Evolutionary conservation across 2,888 invertebrate genomes (phyloP).

Genomic region (Dioctria linearis): DNA sequence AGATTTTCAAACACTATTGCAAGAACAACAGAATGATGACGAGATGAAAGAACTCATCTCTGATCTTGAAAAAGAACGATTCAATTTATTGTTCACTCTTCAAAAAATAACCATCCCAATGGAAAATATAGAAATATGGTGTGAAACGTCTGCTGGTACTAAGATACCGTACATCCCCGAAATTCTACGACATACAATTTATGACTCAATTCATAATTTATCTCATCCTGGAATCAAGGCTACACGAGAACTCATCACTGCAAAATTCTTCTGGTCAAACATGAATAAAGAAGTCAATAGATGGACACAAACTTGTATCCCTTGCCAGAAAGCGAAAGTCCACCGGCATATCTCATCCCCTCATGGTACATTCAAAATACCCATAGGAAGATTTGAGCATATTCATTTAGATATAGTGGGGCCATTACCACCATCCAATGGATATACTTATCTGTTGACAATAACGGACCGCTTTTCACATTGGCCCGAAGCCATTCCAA

Average conservation of each 20-base stretch:
- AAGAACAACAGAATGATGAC: background rate
- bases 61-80: background rate
- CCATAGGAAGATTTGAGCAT: slow-evolving; percentile 47
- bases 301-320: too few species aligned
- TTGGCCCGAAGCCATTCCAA: slow-evolving; percentile 44
- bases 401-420: slow-evolving; percentile 5
- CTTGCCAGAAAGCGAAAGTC: slow-evolving; percentile 30
- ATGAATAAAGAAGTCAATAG: too few species aligned
- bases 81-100: background rate
- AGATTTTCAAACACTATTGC: too few species aligned
- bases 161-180: slow-evolving; percentile 30
- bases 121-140: background rate
- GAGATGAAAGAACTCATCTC: background rate
- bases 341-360: slow-evolving; percentile 29
- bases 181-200: background rate
- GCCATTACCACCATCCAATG: slow-evolving; percentile 36
- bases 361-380: slow-evolving; percentile 21
- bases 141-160: slow-evolving; percentile 19
- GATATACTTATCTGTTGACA: slow-evolving; percentile 38
- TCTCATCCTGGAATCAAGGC: slow-evolving; percentile 29
- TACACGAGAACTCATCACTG: slow-evolving; percentile 14
- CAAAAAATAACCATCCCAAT: background rate
- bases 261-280: too few species aligned
- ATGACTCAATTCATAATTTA: background rate
- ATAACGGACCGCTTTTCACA: slow-evolving; percentile 34